Evolutionary conservation across 1,140 invertebrate genomes (phyloP).

Genomic region (Lepidostoma basale): DNA sequence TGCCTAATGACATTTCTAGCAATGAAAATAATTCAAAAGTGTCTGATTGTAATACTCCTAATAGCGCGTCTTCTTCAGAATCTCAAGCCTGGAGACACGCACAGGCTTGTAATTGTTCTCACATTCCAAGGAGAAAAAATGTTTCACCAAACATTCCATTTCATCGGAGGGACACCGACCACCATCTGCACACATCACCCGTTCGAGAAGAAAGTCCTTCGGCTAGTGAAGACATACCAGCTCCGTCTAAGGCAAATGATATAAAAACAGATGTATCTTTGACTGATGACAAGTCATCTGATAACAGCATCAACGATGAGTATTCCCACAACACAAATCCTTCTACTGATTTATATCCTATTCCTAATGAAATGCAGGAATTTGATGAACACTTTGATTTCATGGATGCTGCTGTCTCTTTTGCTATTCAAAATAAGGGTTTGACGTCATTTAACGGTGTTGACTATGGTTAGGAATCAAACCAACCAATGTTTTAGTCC

Average conservation of each 20-base stretch:
- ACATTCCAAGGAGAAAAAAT: conserved; percentile 6
- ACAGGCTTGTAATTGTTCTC: conserved; percentile 35
- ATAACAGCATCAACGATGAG: conserved; percentile 47
- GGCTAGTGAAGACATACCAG: background rate
- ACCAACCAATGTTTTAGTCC: too few species aligned
- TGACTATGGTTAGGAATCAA: conserved; percentile 53
- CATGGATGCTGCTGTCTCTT: conserved; percentile 69
- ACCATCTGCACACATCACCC: background rate
- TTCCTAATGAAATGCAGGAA: conserved; percentile 24
- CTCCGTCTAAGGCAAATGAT: conserved; percentile 29
- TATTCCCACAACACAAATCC: conserved; percentile 50
- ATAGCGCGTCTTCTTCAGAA: background rate
- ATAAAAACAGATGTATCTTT: conserved; percentile 30
- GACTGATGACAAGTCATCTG: conserved; percentile 26
- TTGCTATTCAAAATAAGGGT: conserved; percentile 74
- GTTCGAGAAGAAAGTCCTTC: conserved; percentile 23
- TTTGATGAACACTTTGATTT: conserved; percentile 62
- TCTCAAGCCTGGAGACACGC: conserved; percentile 26
- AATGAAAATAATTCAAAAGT: too few species aligned
- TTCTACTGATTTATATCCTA: conserved; percentile 10
- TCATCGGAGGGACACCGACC: conserved; percentile 26
- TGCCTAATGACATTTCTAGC: background rate
- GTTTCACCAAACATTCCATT: conserved; percentile 30
- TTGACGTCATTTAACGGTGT: conserved; percentile 54
- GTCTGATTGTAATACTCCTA: background rate